Base-by-base conservation (phyloP, 2,113 vertebrate genomes). In the Chelonoidis abingdonii region DNA sequence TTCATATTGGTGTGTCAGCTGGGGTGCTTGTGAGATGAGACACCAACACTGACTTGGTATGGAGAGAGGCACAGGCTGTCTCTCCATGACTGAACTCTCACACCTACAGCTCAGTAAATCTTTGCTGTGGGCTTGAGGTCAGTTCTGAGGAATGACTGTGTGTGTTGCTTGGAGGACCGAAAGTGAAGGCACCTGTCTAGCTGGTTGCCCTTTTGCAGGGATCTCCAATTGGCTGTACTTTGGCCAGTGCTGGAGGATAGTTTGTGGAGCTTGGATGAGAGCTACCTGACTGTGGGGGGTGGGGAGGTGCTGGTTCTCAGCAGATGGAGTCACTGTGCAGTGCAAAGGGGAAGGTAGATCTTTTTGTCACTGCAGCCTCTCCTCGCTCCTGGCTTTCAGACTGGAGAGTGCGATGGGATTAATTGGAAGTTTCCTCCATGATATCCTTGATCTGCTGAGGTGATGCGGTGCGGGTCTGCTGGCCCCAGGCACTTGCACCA, bases 181-280 rank as follows among this genome's bases (percentile, higher is more conserved):
- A 7, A n/a, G 88, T 31, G 84, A 59, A 52, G 92, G 69, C 83
- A 65, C 87, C 86, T 65, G 92, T 27, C n/a, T 53, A 76, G 89
- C 62, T 59, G 1, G 53, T 82, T 89, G 91, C 92, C 85, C 27
- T 80, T 84, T 84, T 4, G 2, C 81, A 24, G 78, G 47, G 52
- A 5, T 80, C 82, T 76, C 59, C 83, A 38, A 49, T 69, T 50
- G 54, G 52, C 8, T 59, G 8, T 21, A 4, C 14, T 22, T 24
- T 29, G 59, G 24, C 47, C 25, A 24, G 7, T n/a, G 80, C 89
- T 5, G 49, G 54, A 27, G 84, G 72, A 13, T 19, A 57, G 0
- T 52, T 38, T 86, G 75, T 78, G 41, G 75, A 27, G 65, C 13
- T 47, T 19, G 25, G 6, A 25, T 27, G 69, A 41, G 21, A 41